phyloP scores from a whole-genome alignment of 2,797 vertebrate species.

The Karalla daura region DNA sequence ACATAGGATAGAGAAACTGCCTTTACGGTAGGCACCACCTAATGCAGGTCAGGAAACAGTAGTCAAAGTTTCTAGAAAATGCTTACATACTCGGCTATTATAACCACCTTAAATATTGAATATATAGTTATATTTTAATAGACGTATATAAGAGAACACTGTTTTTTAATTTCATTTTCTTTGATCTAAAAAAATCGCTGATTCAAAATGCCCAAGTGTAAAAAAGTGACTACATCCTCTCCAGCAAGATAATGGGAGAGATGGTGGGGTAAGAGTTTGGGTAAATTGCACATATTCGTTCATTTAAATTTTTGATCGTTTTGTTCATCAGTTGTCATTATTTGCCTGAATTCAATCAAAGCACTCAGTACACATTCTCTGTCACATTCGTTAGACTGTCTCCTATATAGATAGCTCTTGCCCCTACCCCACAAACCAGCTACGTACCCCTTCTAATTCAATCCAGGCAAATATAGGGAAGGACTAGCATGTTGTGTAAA shows the following conservation, averaged over 20 bases:
- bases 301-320: slow-evolving; percentile 77
- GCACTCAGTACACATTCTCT: slow-evolving; percentile 86
- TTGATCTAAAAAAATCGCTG: slow-evolving; percentile 88
- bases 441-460: slow-evolving; percentile 84
- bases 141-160: slow-evolving; percentile 89
- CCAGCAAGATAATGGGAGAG: slow-evolving; percentile 81
- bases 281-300: slow-evolving; percentile 86
- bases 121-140: slow-evolving; percentile 90
- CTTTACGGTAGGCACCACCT: slow-evolving; percentile 81
- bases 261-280: slow-evolving; percentile 83
- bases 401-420: slow-evolving; percentile 80
- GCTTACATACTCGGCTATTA: slow-evolving; percentile 91
- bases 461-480: slow-evolving; percentile 88
- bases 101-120: slow-evolving; percentile 91
- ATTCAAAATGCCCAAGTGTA: slow-evolving; percentile 90
- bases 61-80: slow-evolving; percentile 91
- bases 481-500: slow-evolving; percentile 86
- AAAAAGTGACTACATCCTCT: slow-evolving; percentile 87
- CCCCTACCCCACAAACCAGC: slow-evolving; percentile 75
- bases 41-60: slow-evolving; percentile 88
- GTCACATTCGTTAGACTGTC: slow-evolving; percentile 88
- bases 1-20: slow-evolving; percentile 78
- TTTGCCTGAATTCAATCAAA: slow-evolving; percentile 91
- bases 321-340: slow-evolving; percentile 82
- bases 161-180: slow-evolving; percentile 86